Base-by-base conservation (phyloP, 2,113 vertebrate species). In the Petrocephalus zakoni region DNA sequence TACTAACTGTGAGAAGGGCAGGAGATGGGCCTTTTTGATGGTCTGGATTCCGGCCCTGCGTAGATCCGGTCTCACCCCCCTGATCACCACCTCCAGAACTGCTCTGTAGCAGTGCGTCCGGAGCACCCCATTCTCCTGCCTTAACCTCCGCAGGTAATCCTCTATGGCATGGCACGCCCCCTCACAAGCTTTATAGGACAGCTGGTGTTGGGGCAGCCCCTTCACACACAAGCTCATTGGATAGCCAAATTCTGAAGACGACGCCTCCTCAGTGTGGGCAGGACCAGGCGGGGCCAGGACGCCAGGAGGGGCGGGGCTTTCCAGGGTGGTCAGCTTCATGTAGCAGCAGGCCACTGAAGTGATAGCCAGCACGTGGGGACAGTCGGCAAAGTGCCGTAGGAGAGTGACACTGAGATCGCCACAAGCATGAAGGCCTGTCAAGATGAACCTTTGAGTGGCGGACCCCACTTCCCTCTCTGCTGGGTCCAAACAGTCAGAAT, bases 271-370 rank as follows among this genome's bases (percentile, higher is more conserved):
- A 0, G 51, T 58, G 1, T 81, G 2, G 3, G 25, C 46, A 0
- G 89, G 55, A n/a, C 49, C 1, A 0, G 92, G 90, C 0, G 93
- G 68, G 4, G 47, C 58, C 0, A 94, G 88, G 3, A 93, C 89
- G 11, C 91, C 93, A 0, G 96, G 94, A 0, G 94, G 72, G 11
- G 47, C 0, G 0, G 91, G 61, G 25, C 93, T 89, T 21, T 95
- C 95, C 17, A 75, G 49, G 4, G 96, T 96, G 0, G 96, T 96
- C 75, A 98, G 90, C 81, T 99, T 99, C 98, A 99, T 99, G 94
- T 99, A 97, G 93, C 98, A 99, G 81, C 98, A 99, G 3, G 96
- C 96, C 53, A 96, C 98, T 0, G 96, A 97, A 11, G 97, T 97
- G 89, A 99, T 93, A 6, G 95, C 97, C 0, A 91, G 94, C 10